Conservation (phyloP, 2,888 invertebrate genomes). For the Spisula solida region DNA sequence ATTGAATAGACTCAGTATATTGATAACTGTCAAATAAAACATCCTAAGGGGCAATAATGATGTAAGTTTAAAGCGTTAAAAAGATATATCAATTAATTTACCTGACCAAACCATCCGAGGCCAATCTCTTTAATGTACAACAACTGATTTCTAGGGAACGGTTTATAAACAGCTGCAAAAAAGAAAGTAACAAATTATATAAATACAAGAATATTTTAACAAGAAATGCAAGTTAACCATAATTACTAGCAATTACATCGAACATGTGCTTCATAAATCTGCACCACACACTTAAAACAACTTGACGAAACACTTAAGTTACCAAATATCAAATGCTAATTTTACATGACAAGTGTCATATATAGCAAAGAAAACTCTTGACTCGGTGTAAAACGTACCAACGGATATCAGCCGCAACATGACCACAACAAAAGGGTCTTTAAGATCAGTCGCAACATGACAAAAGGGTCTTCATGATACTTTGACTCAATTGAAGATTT, state of each 20-base stretch:
- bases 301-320: no score
- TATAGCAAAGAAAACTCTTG: not conserved
- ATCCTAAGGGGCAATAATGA: not conserved
- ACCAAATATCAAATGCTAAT: no score
- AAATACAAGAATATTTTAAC: not conserved
- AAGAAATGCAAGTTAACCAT: not conserved
- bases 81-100: slow-evolving; percentile 73
- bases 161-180: slow-evolving; percentile 77
- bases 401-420: not conserved
- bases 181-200: not conserved
- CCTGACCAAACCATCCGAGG: slow-evolving; percentile 94
- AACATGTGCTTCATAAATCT: no score
- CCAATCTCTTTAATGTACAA: slow-evolving; percentile 95
- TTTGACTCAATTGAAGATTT: no score
- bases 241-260: no score
- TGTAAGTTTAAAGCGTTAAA: not conserved
- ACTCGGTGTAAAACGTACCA: no score
- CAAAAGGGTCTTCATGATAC: no score
- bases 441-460: no score
- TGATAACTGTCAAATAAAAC: not conserved
- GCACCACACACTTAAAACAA: no score
- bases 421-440: not conserved
- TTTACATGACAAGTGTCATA: no score
- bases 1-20: no score
- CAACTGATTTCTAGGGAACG: slow-evolving; percentile 92